Evolutionary conservation across 1,140 invertebrate species (phyloP).

Genomic region (Camponotus vicinus): DNA sequence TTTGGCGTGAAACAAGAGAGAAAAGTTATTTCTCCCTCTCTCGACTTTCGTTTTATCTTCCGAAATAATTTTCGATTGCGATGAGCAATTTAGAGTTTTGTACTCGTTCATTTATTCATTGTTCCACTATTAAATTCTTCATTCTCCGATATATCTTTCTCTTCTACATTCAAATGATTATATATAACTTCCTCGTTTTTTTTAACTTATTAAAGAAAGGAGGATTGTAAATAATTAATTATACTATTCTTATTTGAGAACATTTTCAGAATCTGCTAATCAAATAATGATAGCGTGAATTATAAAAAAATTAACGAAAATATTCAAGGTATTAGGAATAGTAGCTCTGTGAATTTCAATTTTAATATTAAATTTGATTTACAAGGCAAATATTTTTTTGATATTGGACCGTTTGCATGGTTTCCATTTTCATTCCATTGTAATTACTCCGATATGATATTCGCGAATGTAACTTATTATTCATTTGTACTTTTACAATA

Average conservation of each 20-base stretch:
- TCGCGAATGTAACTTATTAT: constrained; percentile 37
- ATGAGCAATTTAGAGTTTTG: constrained; percentile 2
- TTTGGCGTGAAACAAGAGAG: too few relatives aligned
- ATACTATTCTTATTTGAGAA: background rate
- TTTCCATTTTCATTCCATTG: constrained; percentile 34
- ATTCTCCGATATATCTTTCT: background rate
- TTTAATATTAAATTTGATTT: constrained; percentile 39
- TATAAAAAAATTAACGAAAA: constrained; percentile 11
- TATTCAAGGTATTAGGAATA: background rate
- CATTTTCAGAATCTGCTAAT: background rate
- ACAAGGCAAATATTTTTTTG: constrained; percentile 45
- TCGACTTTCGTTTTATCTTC: background rate
- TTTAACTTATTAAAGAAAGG: background rate
- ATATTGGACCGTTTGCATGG: constrained; percentile 28
- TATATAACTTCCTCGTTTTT: background rate
- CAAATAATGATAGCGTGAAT: background rate
- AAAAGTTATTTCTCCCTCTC: too few relatives aligned
- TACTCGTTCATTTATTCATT: constrained; percentile 17
- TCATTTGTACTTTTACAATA: background rate
- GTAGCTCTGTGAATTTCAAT: constrained; percentile 18
- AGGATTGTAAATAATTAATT: background rate
- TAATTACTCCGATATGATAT: constrained; percentile 35
- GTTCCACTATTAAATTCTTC: background rate
- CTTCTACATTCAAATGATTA: background rate
- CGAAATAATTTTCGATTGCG: background rate